Evolutionary conservation across 2,113 vertebrate species (phyloP), one percentile per base, ranked within the genome.

Genomic region (Nycticorax nycticorax): DNA sequence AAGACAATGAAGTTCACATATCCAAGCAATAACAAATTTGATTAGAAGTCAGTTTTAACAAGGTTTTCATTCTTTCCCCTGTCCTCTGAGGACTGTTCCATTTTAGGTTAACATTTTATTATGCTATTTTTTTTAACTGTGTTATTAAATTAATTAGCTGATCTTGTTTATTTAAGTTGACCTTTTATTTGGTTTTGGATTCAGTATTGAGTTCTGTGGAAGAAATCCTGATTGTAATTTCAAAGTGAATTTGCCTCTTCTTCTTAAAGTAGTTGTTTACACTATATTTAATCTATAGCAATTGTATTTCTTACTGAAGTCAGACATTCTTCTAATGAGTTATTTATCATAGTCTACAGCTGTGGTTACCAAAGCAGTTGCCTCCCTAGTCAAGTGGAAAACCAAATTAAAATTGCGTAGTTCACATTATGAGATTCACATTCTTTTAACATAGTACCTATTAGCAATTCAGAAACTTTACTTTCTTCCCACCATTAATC

Each of bases 341-440:
- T 85, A 85, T 95, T 94, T 80, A 77, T 85, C 26, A 71, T 32
- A 32, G 56, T 59, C n/a, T 83, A 43, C 39, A 50, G 22, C 20
- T 64, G 28, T 85, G n/a, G 27, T 87, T 82, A 67, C 39, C 56
- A 66, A 47, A 57, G n/a, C 8, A 35, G 74, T 71, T 82, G 15
- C 20, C 20, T 76, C 30, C 26, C 32, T 73, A 85, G 53, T 83
- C 45, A 90, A 66, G 77, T 79, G n/a, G 68, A 85, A 89, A 97
- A 91, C 2, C n/a, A 94, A 89, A 93, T 53, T 80, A 92, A 96
- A 93, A 93, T 84, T 78, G 64, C 67, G 64, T 78, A 52, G 20
- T 63, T 81, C 53, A 69, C 18, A 62, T 62, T 80, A 76, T 35
- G 56, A 64, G 59, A 80, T 77, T 95, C 37, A 63, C 35, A 52